Evolutionary conservation across 2,797 vertebrate species (phyloP).

Genomic region (Molossus molossus): DNA sequence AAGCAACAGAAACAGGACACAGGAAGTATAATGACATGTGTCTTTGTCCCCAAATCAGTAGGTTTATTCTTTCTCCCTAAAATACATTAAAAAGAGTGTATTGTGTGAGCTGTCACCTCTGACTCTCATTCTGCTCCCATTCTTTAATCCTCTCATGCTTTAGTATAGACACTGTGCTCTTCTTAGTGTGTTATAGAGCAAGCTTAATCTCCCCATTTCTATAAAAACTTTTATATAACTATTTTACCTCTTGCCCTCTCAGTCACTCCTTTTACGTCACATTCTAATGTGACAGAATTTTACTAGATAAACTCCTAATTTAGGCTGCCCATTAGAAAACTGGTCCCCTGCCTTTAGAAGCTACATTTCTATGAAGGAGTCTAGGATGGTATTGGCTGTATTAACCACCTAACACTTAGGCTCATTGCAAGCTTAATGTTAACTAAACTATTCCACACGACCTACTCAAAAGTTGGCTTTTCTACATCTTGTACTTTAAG

Average conservation of each 20-base stretch:
- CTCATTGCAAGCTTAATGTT: neutral
- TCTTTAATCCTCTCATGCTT: neutral
- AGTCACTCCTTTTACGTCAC: neutral
- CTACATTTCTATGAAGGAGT: neutral
- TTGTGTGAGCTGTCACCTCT: neutral
- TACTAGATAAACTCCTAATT: neutral
- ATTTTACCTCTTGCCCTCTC: neutral
- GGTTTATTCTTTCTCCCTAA: neutral
- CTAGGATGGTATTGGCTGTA: neutral
- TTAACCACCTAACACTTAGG: neutral
- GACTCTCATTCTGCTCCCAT: neutral
- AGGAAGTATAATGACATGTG: neutral
- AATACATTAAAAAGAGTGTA: neutral
- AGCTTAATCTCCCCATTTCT: neutral
- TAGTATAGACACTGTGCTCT: neutral
- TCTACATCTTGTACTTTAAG: neutral
- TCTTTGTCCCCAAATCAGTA: neutral
- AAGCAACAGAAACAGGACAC: neutral
- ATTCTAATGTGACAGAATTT: neutral
- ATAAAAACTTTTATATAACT: neutral
- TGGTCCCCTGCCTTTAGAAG: neutral
- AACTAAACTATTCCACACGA: neutral
- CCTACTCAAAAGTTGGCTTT: neutral
- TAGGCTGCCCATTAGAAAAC: neutral
- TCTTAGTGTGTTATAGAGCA: neutral